Evolutionary conservation across 2,797 vertebrate genomes (phyloP).

Genomic region (Enteromius paludinosus): DNA sequence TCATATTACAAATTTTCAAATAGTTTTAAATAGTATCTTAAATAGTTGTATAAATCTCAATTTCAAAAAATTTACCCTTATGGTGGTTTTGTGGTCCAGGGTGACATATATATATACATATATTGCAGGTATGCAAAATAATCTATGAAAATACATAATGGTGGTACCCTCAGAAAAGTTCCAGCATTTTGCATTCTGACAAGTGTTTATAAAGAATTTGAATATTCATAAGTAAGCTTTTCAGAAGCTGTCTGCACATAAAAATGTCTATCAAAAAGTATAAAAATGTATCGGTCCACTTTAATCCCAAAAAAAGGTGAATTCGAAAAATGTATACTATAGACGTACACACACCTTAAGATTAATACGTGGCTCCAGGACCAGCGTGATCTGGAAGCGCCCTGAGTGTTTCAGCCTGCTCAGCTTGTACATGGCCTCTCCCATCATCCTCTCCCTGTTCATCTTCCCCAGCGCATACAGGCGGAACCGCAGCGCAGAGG

Average conservation of each 20-base stretch:
- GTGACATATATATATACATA: background rate
- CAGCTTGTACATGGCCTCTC: slow-evolving; percentile 87
- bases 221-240: background rate
- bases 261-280: background rate
- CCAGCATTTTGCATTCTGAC: background rate
- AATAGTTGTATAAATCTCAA: background rate
- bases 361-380: slow-evolving; percentile 91
- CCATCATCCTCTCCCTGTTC: slow-evolving; percentile 92
- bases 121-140: background rate
- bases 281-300: background rate
- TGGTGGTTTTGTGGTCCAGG: background rate
- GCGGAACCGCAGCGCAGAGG: slow-evolving; percentile 86
- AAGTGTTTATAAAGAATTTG: background rate
- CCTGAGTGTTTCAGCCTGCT: slow-evolving; percentile 75
- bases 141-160: no score
- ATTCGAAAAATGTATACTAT: background rate
- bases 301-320: no score
- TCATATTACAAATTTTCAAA: no score
- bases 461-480: slow-evolving; percentile 89
- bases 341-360: slow-evolving; percentile 78
- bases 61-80: background rate
- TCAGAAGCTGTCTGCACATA: background rate
- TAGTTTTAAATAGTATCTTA: no score
- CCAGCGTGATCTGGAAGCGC: slow-evolving; percentile 80
- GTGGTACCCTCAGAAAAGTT: background rate